Conservation (phyloP, 2,797 vertebrate genomes). For the Cuniculus paca region DNA sequence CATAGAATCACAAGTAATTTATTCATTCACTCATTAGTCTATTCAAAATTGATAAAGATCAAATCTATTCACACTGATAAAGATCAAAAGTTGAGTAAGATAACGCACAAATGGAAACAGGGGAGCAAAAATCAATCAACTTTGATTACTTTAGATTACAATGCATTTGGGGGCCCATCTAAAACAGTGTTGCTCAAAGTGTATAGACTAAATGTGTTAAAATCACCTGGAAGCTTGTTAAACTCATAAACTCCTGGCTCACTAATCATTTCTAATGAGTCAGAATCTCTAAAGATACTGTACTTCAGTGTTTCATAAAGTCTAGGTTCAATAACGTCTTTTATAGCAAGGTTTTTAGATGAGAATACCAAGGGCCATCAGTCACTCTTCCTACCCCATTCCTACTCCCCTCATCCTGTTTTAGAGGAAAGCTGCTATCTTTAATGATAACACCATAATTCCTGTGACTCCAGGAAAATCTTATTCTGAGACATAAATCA, state of each 20-base stretch:
- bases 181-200: background rate
- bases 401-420: accelerated
- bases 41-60: background rate
- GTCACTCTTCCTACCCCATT: background rate
- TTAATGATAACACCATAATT: background rate
- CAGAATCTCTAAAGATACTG: background rate
- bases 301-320: background rate
- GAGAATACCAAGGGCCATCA: background rate
- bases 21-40: background rate
- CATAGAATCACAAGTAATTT: background rate
- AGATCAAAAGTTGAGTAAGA: background rate
- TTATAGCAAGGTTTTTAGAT: background rate
- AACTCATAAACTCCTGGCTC: background rate
- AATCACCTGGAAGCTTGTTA: background rate
- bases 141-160: background rate
- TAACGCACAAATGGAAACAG: background rate
- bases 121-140: background rate
- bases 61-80: background rate
- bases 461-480: background rate
- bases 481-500: background rate
- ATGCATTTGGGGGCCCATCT: background rate
- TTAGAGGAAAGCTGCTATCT: background rate
- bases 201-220: background rate
- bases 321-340: background rate
- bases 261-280: background rate